Evolutionary conservation across 2,888 invertebrate species (phyloP).

Genomic region (Allacma fusca): DNA sequence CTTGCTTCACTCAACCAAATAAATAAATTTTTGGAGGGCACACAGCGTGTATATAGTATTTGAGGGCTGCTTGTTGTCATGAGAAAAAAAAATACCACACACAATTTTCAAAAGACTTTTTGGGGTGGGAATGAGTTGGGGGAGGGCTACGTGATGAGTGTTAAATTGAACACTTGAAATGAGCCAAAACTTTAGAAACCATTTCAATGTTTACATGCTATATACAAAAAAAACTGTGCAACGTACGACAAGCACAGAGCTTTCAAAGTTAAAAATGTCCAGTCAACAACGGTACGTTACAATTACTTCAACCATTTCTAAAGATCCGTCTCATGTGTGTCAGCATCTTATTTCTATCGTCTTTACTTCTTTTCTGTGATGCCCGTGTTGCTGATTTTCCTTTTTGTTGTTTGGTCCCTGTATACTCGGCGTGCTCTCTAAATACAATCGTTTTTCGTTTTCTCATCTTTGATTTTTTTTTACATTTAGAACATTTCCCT

Average conservation of each 20-base stretch:
- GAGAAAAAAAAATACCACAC: not conserved
- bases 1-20: not conserved
- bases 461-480: constrained; percentile 6
- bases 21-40: not conserved
- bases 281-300: constrained; percentile 39
- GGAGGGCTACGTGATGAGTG: not conserved
- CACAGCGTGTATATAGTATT: not conserved
- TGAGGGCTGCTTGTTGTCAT: not conserved
- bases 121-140: not conserved
- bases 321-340: constrained; percentile 29
- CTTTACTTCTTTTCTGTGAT: constrained; percentile 18
- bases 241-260: constrained; percentile 42
- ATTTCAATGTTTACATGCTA: not conserved
- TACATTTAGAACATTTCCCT: constrained; percentile 7
- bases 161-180: not conserved
- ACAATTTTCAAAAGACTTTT: not conserved
- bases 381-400: constrained; percentile 24
- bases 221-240: constrained; percentile 31
- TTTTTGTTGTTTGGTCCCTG: not conserved
- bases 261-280: constrained; percentile 24
- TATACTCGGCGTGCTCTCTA: not conserved
- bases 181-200: not conserved
- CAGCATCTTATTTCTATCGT: constrained; percentile 1
- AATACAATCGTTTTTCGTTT: constrained; percentile 3
- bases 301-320: constrained; percentile 33